Conservation (phyloP, 30 jellyfish, hydroid and myxozoan genomes). For the Hydractinia symbiolongicarpus region DNA sequence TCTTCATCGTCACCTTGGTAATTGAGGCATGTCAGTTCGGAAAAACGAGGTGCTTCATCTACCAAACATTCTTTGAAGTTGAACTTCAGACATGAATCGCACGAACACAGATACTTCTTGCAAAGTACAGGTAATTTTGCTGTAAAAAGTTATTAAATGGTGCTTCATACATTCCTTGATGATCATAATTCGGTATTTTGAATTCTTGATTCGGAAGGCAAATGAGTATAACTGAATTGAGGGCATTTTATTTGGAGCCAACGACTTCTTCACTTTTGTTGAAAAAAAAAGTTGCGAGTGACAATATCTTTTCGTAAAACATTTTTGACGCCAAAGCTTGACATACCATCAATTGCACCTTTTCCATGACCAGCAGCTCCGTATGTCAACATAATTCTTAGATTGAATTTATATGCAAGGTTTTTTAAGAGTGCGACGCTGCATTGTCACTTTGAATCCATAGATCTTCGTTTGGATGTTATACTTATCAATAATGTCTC, state of each 20-base stretch:
- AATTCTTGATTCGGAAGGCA: slow-evolving; percentile 24
- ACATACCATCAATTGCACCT: slow-evolving; percentile 29
- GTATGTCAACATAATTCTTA: slow-evolving; percentile 21
- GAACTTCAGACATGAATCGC: slow-evolving; percentile 34
- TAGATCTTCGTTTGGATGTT: slow-evolving; percentile 30
- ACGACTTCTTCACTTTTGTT: slow-evolving; percentile 28
- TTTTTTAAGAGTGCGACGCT: slow-evolving; percentile 16
- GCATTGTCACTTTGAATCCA: slow-evolving; percentile 35
- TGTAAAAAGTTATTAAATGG: slow-evolving; percentile 2
- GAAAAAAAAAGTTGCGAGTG: slow-evolving; percentile 33
- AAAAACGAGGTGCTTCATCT: slow-evolving; percentile 40
- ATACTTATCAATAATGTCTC: slow-evolving; percentile 18
- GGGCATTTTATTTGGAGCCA: slow-evolving; percentile 36
- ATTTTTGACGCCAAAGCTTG: slow-evolving; percentile 38
- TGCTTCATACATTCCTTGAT: slow-evolving; percentile 39
- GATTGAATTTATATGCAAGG: slow-evolving; percentile 24
- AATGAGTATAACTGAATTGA: slow-evolving; percentile 23
- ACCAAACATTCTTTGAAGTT: slow-evolving; percentile 36
- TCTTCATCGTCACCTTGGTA: slow-evolving; percentile 22
- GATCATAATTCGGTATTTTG: slow-evolving; percentile 18
- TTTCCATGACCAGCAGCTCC: slow-evolving; percentile 41
- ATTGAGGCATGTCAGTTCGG: slow-evolving; percentile 31
- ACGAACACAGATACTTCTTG: slow-evolving; percentile 35
- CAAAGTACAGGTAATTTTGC: slow-evolving; percentile 22
- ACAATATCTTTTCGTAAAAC: slow-evolving; percentile 28